These are phyloP conservation scores for Epiblema foenella DNA, from an alignment of 2,888 invertebrate species.

Conservation along the genomic window DNA sequence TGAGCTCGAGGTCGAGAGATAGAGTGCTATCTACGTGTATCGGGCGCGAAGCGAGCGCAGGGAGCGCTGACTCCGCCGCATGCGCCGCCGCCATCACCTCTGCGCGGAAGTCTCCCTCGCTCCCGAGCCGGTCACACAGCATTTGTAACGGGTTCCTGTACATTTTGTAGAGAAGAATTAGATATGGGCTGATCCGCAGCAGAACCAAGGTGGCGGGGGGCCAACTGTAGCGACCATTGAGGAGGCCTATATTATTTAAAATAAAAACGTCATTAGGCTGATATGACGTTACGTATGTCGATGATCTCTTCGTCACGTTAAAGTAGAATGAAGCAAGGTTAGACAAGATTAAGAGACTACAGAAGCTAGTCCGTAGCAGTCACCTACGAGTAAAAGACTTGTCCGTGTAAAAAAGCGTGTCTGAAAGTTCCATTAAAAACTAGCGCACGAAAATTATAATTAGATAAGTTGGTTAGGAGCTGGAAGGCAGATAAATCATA, in stretches of 20 bases:
- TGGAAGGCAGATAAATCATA: no score
- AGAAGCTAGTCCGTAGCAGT: no score
- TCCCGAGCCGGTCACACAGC: constrained; percentile 20
- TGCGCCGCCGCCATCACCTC: constrained; percentile 13
- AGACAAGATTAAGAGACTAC: no score
- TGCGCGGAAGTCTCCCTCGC: neutral
- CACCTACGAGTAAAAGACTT: no score
- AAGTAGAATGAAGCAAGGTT: no score
- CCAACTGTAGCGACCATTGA: neutral
- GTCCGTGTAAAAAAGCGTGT: no score
- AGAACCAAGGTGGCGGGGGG: neutral
- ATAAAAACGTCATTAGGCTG: no score
- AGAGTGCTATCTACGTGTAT: constrained; percentile 25
- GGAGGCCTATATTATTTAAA: no score
- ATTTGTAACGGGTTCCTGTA: constrained; percentile 21
- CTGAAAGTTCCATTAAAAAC: no score
- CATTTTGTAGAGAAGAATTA: neutral
- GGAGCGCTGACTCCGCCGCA: constrained; percentile 2
- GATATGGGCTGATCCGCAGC: neutral
- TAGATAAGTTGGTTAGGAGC: no score
- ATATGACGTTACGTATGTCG: no score
- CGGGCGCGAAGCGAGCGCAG: neutral
- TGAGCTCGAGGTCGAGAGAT: neutral
- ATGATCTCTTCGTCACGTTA: neutral
- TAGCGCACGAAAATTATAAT: no score